Conservation (phyloP, 2,888 invertebrate species). For the Acleris cristana region DNA sequence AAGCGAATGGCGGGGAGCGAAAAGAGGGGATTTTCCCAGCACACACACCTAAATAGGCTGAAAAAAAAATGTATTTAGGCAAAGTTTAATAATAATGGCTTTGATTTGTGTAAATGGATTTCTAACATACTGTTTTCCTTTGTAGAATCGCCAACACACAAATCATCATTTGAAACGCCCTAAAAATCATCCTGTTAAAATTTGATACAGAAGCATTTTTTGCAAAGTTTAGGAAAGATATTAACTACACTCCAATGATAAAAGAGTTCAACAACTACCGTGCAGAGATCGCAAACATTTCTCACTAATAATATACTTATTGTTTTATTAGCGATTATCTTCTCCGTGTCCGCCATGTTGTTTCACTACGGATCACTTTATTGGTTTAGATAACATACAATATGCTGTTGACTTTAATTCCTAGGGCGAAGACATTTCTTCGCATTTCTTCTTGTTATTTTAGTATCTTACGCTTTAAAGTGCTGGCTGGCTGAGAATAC, state of each 20-base stretch:
- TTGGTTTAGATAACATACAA: constrained; percentile 6
- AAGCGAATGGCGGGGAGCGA: no score
- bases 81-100: no score
- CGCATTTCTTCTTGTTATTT: constrained; percentile 2
- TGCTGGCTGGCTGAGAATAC: background rate
- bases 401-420: constrained; percentile 4
- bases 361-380: constrained; percentile 3
- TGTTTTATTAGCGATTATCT: constrained; percentile 13
- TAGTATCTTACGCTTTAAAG: constrained; percentile 4
- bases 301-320: background rate
- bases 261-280: background rate
- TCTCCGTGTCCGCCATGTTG: background rate
- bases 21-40: no score
- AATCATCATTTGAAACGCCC: background rate
- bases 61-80: no score
- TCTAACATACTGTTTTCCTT: no score
- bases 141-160: no score
- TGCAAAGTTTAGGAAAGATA: background rate
- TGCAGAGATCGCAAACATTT: constrained; percentile 15
- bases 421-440: background rate
- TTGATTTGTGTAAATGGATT: no score
- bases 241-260: background rate
- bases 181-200: background rate
- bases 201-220: background rate
- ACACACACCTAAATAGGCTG: no score